These are phyloP conservation scores for Boloria euphrosyne DNA, from an alignment of 2,888 invertebrate species.

Conservation along the genomic window DNA sequence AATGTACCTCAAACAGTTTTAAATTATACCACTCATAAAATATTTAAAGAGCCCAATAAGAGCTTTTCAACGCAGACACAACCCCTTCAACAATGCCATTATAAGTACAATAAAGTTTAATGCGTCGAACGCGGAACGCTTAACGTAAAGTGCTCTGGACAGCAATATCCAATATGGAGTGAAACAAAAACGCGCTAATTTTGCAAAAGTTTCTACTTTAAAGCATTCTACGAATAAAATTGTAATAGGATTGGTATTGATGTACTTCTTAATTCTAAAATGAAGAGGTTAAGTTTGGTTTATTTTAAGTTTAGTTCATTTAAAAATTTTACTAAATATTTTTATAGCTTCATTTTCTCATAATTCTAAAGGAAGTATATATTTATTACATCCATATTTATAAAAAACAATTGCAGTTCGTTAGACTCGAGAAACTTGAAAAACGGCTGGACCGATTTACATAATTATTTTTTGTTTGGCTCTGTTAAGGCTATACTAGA, in stretches of 20 bases:
- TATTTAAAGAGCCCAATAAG: slow-evolving; percentile 8
- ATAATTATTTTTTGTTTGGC: too few relatives aligned
- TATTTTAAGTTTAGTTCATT: too few relatives aligned
- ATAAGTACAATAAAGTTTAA: slow-evolving; percentile 27
- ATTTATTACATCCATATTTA: too few relatives aligned
- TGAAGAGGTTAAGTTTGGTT: too few relatives aligned
- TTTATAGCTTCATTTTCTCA: too few relatives aligned
- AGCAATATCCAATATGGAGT: slow-evolving; percentile 18
- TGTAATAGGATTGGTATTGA: not conserved
- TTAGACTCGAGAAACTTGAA: too few relatives aligned
- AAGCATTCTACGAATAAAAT: slow-evolving; percentile 1
- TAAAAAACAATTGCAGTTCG: too few relatives aligned
- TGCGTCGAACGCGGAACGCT: slow-evolving; percentile 23
- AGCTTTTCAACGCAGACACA: slow-evolving; percentile 25
- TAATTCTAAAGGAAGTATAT: too few relatives aligned
- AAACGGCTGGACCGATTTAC: too few relatives aligned
- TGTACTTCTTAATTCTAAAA: not conserved
- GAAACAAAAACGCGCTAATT: slow-evolving; percentile 6
- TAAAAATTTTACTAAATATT: too few relatives aligned
- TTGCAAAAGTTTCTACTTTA: slow-evolving; percentile 1
- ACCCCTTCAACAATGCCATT: slow-evolving; percentile 26
- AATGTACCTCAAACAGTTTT: slow-evolving; percentile 2
- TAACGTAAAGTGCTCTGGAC: slow-evolving; percentile 21
- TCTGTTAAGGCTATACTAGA: too few relatives aligned
- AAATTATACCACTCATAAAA: slow-evolving; percentile 8